A percentile compares a stretch with the other conserved stretches of the same genome.
Conservation (phyloP, 2,888 invertebrate species). For the Spilarctia lutea region DNA sequence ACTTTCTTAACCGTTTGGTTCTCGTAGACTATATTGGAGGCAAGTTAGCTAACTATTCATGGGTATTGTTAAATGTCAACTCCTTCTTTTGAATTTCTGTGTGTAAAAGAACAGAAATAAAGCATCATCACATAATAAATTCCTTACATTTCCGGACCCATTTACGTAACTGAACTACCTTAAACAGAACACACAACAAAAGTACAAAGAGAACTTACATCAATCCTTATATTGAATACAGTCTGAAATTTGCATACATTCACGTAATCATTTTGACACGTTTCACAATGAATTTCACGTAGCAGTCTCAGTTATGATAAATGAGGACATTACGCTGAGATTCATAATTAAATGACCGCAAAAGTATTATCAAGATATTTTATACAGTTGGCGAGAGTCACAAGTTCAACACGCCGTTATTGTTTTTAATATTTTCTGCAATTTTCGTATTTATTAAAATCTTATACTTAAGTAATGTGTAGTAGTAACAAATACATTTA, state of each 20-base stretch:
- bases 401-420: conserved; percentile 31
- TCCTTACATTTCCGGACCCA: no score
- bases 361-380: conserved; percentile 65
- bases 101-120: no score
- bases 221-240: not conserved
- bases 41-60: no score
- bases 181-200: no score
- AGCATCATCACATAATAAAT: not conserved
- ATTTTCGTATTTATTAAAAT: conserved; percentile 2
- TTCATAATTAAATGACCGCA: conserved; percentile 66
- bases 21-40: no score
- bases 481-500: no score
- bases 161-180: no score
- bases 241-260: conserved; percentile 16
- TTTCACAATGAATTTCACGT: conserved; percentile 35
- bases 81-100: no score
- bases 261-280: conserved; percentile 31
- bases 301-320: conserved; percentile 57
- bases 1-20: no score
- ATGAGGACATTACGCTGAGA: conserved; percentile 62
- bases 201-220: not conserved
- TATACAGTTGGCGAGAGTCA: conserved; percentile 53
- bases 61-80: no score
- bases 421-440: not conserved
- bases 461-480: no score